Base-by-base conservation (phyloP, 2,797 vertebrate species). In the Manis javanica region DNA sequence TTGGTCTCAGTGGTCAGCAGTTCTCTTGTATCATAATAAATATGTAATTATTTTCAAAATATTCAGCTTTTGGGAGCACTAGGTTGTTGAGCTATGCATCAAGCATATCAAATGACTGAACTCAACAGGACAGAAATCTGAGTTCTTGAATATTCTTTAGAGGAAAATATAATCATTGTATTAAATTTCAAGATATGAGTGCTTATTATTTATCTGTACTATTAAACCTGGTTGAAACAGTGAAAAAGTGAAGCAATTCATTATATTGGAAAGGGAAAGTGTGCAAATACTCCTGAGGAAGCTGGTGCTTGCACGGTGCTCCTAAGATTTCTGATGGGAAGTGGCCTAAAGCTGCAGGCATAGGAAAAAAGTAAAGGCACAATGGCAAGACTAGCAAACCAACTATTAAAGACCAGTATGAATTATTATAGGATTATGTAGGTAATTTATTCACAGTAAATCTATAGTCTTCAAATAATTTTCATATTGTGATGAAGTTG, bases 11-110 rank as follows among this genome's bases (percentile, higher is more conserved):
- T 42, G 39, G 37, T 93, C 51, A 68, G n/a, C 29, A 74, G 24
- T 89, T 34, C 42, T 46, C 69, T 53, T 82, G 9, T 57, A 49
- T 24, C 26, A 63, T 15, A 87, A 77, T 75, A 90, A 92, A 78
- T 6, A 16, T 5, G 29, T 64, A 57, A 81, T 84, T 79, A 92
- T 95, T 94, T 94, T 69, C 18, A 87, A 87, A 77, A 95, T 64
- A 87, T 66, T 42, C 29, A 69, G 7, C 19, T 84, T 87, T 92
- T 31, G 74, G 31, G 72, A 91, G 86, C 4, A 57, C 5, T 34
- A 15, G 16, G 9, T 63, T 87, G 55, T 42, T 94, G 39, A 89
- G 49, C 16, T 91, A 49, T 51, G 10, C 19, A 46, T 29, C 12
- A 13, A 9, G 5, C 18, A 39, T 7, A 53, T 26, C 23, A 46